Evolutionary conservation across 2,888 invertebrate genomes (phyloP), one percentile per base, ranked within the genome.

Genomic region (Drosophila nigritarsus): DNA sequence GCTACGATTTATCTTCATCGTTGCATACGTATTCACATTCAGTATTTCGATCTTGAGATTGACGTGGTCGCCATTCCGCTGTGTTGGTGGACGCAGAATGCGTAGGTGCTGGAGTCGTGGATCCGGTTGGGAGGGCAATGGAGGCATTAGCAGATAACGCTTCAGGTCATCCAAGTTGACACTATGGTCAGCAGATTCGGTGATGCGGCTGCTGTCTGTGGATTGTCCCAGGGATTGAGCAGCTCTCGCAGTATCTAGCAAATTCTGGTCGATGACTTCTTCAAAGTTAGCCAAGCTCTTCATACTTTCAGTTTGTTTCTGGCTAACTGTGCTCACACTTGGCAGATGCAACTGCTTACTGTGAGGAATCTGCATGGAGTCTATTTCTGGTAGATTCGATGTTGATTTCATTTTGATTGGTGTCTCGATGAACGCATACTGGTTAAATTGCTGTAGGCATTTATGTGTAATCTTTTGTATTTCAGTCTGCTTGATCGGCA

Each of bases 91-190:
- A 2, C 77, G 68, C 38, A 82, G 24, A 2, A 81, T 81, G 0
- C 72, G 58, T 18, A 81, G 59, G 49, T 68, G 73, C 49, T 68
- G 73, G 11, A 76, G 55, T 7, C 73, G 50, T 27, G 65, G 60
- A 9, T 70, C 65, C 9, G 48, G n/a, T 5, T 53, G 34, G 3
- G 38, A 18, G 3, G 72, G 61, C 30, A 81, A 34, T 3, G 67
- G 27, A 0, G 82, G 79, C 61, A 81, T 62, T 0, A 48, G 2
- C 1, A 81, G 6, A 0, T 3, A 2, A 0, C 81, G 73, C 15
- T 53, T 65, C 13, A 70, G 1, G 15, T 50, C 54, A 5, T 64
- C 54, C 13, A 55, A 0, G 1, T 36, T 62, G 6, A 32, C 54
- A 3, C 4, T 30, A 42, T 13, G 42, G n/a, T n/a, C 8, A n/a